These are phyloP conservation scores for Periphyllus acericola DNA, from an alignment of 2,888 invertebrate genomes.

Conservation along the genomic window DNA sequence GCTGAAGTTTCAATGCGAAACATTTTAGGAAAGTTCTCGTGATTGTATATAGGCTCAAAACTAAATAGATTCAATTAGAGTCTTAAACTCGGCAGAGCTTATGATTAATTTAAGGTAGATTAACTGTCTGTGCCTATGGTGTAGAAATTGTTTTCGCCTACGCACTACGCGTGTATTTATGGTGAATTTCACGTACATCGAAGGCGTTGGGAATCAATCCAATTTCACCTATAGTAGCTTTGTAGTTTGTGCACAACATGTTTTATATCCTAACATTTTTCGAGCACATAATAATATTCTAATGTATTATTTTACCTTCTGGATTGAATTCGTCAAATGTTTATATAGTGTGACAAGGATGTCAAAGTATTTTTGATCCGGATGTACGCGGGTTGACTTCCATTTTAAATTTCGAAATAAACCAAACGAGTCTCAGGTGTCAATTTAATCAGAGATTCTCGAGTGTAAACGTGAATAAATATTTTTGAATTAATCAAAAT, in stretches of 20 bases:
- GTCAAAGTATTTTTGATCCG: constrained; percentile 16
- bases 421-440: neutral
- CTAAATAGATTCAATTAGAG: neutral
- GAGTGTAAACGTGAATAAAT: neutral
- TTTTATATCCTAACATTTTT: too few relatives aligned
- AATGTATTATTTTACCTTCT: constrained; percentile 28
- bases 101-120: neutral
- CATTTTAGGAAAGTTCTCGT: neutral
- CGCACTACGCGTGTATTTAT: too few relatives aligned
- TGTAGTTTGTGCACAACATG: too few relatives aligned
- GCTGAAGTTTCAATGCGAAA: neutral
- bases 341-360: neutral
- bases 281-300: too few relatives aligned
- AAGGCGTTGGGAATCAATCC: too few relatives aligned
- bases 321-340: neutral
- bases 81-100: neutral
- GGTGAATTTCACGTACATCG: too few relatives aligned
- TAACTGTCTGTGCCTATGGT: too few relatives aligned
- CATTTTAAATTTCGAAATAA: constrained; percentile 10
- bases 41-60: neutral
- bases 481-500: neutral
- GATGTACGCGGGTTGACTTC: neutral
- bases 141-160: too few relatives aligned
- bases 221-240: too few relatives aligned
- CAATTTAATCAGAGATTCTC: neutral